Evolutionary conservation across 2,113 vertebrate species (phyloP).

Genomic region (Enhydra lutris): DNA sequence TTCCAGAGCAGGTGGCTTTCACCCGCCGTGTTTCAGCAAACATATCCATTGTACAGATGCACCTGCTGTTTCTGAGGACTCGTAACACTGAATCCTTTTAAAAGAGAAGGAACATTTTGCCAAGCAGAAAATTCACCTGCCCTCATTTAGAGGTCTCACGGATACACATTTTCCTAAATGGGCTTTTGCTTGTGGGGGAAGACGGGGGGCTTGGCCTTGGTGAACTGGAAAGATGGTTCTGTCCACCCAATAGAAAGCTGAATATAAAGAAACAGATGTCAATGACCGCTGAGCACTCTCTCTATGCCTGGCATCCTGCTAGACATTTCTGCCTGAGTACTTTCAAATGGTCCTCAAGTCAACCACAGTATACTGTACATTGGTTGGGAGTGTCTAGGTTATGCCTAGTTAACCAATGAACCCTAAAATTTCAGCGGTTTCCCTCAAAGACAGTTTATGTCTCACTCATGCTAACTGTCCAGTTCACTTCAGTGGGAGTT

Average conservation of each 20-base stretch:
- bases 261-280: not conserved
- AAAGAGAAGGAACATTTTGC: not conserved
- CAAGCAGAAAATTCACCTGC: not conserved
- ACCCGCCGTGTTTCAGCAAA: not conserved
- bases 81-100: not conserved
- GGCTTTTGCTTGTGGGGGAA: not conserved
- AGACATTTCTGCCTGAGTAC: not conserved
- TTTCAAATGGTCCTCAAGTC: not conserved
- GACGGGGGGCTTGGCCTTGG: not conserved
- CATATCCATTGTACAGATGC: not conserved
- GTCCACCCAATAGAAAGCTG: not conserved
- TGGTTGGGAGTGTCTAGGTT: not conserved
- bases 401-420: not conserved
- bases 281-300: accelerated
- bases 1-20: conserved; percentile 1
- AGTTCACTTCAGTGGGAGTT: not conserved
- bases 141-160: not conserved
- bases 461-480: not conserved
- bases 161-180: not conserved
- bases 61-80: conserved; percentile 22
- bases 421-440: not conserved
- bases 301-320: not conserved
- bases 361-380: accelerated
- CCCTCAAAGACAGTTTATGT: too few species aligned
- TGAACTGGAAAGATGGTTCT: not conserved